phyloP scores from a whole-genome alignment of 2,113 vertebrate genomes.

The Tricholaema leucomelas region DNA sequence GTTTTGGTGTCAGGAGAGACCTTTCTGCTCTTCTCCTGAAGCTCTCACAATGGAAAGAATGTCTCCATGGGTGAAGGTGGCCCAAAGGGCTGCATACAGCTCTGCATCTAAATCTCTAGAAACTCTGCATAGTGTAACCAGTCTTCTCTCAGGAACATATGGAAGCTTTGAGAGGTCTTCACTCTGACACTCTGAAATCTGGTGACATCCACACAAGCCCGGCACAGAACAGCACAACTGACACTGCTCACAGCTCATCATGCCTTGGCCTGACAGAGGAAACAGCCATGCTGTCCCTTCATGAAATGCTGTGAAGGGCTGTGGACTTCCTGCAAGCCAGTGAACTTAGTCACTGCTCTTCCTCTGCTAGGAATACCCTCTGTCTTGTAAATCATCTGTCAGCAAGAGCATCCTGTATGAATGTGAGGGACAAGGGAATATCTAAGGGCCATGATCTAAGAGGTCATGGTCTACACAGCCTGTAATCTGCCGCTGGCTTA shows the following conservation, averaged over 20 bases:
- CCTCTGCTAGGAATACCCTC: neutral
- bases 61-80: neutral
- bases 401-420: conserved; percentile 33
- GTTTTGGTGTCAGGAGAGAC: neutral
- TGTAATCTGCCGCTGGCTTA: neutral
- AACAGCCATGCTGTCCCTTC: neutral
- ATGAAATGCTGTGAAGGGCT: rapidly evolving
- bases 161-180: neutral
- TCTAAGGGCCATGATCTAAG: neutral
- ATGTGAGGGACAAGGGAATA: neutral
- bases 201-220: neutral
- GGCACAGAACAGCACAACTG: neutral
- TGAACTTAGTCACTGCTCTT: neutral
- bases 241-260: neutral
- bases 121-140: rapidly evolving
- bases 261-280: neutral
- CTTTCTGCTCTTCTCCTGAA: neutral
- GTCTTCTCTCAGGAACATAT: neutral
- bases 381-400: neutral
- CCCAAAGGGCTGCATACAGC: neutral
- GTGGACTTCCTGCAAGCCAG: neutral
- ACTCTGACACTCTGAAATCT: neutral
- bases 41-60: neutral
- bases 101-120: neutral
- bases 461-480: neutral